Evolutionary conservation across 2,888 invertebrate genomes (phyloP), one percentile per base, ranked within the genome.

Genomic region (Holacanthella duospinosa): DNA sequence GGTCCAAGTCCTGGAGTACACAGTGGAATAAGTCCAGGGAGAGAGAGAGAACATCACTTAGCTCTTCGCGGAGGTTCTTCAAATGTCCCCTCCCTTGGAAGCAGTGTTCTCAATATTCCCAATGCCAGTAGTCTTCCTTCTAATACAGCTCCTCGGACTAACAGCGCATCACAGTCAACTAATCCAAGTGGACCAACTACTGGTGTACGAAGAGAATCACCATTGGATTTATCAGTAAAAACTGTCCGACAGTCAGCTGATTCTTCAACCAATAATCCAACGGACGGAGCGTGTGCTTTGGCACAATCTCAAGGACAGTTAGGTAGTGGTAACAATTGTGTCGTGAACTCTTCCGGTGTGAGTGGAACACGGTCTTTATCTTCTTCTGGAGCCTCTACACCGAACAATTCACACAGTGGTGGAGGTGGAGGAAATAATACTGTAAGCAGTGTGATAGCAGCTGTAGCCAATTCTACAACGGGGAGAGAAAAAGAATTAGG

Each of bases 181-280:
- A 59, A 59, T 54, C 16, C 25, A 16, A 26, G 27, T 59, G 27
- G 58, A 25, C 62, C 62, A 16, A 36, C 29, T 43, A 60, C 63
- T 59, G 65, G 58, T 59, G 66, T 69, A 19, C 59, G 70, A 62
- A 81, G 85, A 43, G 87, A 87, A 77, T 89, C 89, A 12, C 92
- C 91, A 0, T 78, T 93, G 65, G 93, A 93, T 78, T 80, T 93
- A 60, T 92, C 92, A 0, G 89, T 92, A 55, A 91, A 92, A 77
- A 92, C 91, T 1, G 86, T 92, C 0, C 85, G 89, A 75, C 90
- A 90, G 59, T 86, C 89, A 2, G 90, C 92, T 0, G 91, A 92
- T 77, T 91, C 91, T 0, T 91, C 92, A 0, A 86, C 88, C 19
- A 83, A 48, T 21, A 84, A 74, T 24, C 59, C 60, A 16, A 55